phyloP scores from a whole-genome alignment of 2,113 vertebrate species.

The Zootoca vivipara region DNA sequence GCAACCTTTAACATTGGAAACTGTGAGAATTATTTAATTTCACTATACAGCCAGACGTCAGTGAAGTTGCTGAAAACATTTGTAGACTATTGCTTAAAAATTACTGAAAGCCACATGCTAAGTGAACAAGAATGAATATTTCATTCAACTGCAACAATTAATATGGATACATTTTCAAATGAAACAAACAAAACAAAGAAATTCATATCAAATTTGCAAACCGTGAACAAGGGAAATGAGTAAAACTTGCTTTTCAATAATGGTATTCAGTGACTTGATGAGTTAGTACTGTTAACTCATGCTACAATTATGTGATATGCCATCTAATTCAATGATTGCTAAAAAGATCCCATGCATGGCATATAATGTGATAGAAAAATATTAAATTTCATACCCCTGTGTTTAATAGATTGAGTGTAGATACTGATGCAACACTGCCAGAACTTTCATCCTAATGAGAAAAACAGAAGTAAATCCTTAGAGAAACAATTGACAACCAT shows the following conservation, averaged over 20 bases:
- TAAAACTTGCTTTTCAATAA: constrained; percentile 56
- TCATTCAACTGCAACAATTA: constrained; percentile 21
- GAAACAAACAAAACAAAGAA: constrained; percentile 21
- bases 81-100: neutral
- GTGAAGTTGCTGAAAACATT: neutral
- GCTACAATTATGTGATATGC: constrained; percentile 70
- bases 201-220: constrained; percentile 32
- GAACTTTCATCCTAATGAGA: constrained; percentile 83
- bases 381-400: constrained; percentile 83
- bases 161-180: constrained; percentile 39
- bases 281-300: constrained; percentile 70
- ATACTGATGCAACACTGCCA: constrained; percentile 83
- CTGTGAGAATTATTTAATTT: neutral
- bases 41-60: neutral
- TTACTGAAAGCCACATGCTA: neutral
- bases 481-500: constrained; percentile 64
- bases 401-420: constrained; percentile 85
- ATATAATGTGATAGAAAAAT: constrained; percentile 66
- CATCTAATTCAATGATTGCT: constrained; percentile 61
- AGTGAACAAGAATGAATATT: neutral
- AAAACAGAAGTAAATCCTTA: constrained; percentile 78
- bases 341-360: constrained; percentile 72
- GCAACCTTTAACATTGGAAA: neutral
- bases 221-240: constrained; percentile 51
- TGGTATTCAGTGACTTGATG: constrained; percentile 68